Base-by-base conservation (phyloP, 1,140 invertebrate species). In the Cherax destructor region DNA sequence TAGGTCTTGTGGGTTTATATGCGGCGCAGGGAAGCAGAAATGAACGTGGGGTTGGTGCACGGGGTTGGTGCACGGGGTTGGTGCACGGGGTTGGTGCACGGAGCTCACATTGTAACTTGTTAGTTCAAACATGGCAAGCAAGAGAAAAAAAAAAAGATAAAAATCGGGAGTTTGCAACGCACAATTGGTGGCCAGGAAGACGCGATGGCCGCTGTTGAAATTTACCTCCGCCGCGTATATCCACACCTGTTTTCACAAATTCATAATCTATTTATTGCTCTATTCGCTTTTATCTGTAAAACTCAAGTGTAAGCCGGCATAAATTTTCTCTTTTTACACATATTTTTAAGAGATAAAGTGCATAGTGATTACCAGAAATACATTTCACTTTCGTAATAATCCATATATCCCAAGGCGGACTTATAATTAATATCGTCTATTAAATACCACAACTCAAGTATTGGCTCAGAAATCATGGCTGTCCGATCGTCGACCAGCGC, bases 91-190 rank as follows among this genome's bases (percentile, higher is more conserved):
- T 65, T 65, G 30, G 9, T 49, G n/a, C 18, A 80, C 16, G 49
- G 78, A 56, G 78, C 49, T 50, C 30, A 56, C 4, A 50, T 11
- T 80, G 78, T 56, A 80, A 80, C 78, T 50, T 56, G 49, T 56
- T 21, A 24, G 78, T 16, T 80, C 78, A 50, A 80, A 56, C 78
- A 80, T n/a, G 30, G 78, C 13, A 80, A 80, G 78, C 18, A 80
- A 80, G 52, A 56, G 13, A 56, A 6, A 10, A 10, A 10, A 52
- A 52, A 50, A 52, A n/a, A 13, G n/a, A 30, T n/a, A 80, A 80
- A 80, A 52, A 4, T n/a, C 41, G 78, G 47, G 18, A 18, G 50
- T 56, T n/a, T 52, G 52, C 47, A 24, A 56, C 78, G 52, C 78
- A 52, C 47, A 80, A 80, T 50, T 80, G 78, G 78, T 80, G 16